phyloP scores from a whole-genome alignment of 2,888 invertebrate species.

The Nomada goodeniana region DNA sequence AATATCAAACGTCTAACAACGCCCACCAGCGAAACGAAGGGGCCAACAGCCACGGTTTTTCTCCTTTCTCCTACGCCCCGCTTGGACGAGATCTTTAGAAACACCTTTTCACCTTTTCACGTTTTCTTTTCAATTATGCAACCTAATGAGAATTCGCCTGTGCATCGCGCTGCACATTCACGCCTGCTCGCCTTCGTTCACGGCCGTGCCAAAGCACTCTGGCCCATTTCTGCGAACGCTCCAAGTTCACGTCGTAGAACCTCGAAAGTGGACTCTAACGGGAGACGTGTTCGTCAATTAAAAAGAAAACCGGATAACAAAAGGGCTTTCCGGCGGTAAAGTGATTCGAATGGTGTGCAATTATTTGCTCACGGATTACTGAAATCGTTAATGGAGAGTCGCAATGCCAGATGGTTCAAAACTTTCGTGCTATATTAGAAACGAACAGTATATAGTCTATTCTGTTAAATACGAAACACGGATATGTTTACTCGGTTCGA shows the following conservation, averaged over 20 bases:
- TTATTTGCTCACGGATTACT: conserved; percentile 11
- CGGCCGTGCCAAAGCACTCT: background rate
- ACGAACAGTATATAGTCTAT: background rate
- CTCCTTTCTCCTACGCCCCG: background rate
- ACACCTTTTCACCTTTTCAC: background rate
- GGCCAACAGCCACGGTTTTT: background rate
- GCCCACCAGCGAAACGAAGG: background rate
- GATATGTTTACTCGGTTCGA: background rate
- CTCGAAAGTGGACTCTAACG: background rate
- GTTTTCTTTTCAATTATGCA: conserved; percentile 19
- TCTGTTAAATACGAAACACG: too few species aligned
- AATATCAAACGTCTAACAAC: conserved; percentile 13
- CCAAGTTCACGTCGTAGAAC: background rate
- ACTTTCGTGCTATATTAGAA: too few species aligned
- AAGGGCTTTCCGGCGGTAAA: too few species aligned
- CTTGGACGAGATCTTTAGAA: background rate
- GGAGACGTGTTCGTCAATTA: conserved; percentile 16
- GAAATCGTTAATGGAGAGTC: too few species aligned
- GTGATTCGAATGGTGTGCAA: background rate
- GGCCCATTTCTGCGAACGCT: background rate
- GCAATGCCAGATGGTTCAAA: too few species aligned
- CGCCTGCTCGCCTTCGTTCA: background rate
- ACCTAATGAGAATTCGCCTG: conserved; percentile 23
- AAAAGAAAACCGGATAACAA: background rate
- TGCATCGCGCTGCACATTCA: background rate